Evolutionary conservation across 2,888 invertebrate species (phyloP), one percentile per base, ranked within the genome.

Genomic region (Boloria selene): DNA sequence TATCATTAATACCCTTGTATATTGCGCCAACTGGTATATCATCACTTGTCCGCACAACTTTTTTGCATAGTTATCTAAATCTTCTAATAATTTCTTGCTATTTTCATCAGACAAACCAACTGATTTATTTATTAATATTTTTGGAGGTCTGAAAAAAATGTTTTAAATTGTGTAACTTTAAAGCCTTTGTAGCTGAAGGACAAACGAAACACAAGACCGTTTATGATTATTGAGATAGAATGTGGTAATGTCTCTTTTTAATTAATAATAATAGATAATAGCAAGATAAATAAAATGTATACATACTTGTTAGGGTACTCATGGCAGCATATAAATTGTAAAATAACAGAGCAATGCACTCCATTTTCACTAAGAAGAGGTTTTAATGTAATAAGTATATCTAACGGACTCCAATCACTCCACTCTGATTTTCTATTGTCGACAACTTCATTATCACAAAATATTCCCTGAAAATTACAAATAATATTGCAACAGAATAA

Each of bases 231-330:
- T 38, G 2, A 7, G 31, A 2, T 38, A 10, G 10, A 38, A 38
- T 10, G 10, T 38, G 7, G 10, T 10, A 38, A 7, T 10, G 22
- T 22, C 3, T 22, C 10, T 38, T 47, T 47, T n/a, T 3, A 4
- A 2, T n/a, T 47, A 61, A 13, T 31, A 31, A 58, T 13, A 38
- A 62, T 38, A 53, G 38, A 58, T 13, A 38, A 62, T 38, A 53
- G 38, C 16, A 53, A 49, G 14, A 18, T 53, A 31, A 16, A 44
- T 31, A 4, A 53, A 54, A 38, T 38, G 18, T 47, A 18, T 42
- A 65, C 95, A 89, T 93, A 97, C 97, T 94, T 93, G 79, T 96
- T 94, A 22, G 98, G 98, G 90, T 98, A 98, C 66, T 93, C 93
- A 0, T 93, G 86, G 26, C 95, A 93, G 77, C 98, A 97, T 64